A percentile compares a stretch with the other conserved stretches of the same genome.
These are phyloP conservation scores for Empidonax alnorum DNA, from an alignment of 2,113 vertebrate species.

Conservation along the genomic window DNA sequence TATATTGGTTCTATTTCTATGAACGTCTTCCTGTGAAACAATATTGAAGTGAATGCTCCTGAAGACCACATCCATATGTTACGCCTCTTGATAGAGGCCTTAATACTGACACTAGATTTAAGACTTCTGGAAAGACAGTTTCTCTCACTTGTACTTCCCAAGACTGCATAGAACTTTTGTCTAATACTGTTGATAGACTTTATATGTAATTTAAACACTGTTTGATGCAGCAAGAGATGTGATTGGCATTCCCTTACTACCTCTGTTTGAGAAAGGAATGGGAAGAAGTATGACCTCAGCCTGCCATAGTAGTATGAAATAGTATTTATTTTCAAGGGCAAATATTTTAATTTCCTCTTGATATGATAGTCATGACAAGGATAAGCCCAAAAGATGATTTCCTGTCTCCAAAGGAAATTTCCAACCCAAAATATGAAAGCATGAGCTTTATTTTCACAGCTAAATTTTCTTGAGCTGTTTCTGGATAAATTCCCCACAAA, in stretches of 20 bases:
- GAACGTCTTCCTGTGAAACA: conserved; percentile 36
- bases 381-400: neutral
- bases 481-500: neutral
- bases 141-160: neutral
- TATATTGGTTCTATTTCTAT: conserved; percentile 46
- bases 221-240: neutral
- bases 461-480: neutral
- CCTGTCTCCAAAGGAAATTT: neutral
- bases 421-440: neutral
- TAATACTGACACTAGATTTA: neutral
- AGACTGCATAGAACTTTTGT: neutral
- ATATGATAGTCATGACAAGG: neutral
- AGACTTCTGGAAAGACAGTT: conserved; percentile 14
- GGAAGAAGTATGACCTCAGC: neutral
- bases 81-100: neutral
- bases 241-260: neutral
- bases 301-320: neutral
- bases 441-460: neutral
- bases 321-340: neutral
- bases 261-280: neutral
- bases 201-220: neutral
- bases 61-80: neutral
- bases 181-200: neutral
- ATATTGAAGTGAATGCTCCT: conserved; percentile 7
- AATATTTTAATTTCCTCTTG: neutral